phyloP scores from a whole-genome alignment of 1,140 invertebrate genomes.

The Mercenaria mercenaria region DNA sequence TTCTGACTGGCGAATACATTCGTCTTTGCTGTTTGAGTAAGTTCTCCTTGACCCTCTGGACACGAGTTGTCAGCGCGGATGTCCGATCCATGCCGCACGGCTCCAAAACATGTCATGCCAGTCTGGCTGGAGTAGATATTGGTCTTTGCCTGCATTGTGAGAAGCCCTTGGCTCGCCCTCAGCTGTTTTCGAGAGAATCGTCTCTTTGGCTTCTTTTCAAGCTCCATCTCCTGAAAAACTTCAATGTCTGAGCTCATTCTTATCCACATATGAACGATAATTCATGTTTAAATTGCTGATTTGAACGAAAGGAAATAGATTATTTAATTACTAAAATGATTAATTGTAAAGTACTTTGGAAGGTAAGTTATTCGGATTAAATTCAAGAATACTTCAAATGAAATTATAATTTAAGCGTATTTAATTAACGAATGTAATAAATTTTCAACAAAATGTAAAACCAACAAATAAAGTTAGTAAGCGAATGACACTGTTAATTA shows the following conservation, averaged over 20 bases:
- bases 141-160: constrained; percentile 96
- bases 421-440: too few relatives aligned
- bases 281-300: not conserved
- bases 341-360: too few relatives aligned
- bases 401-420: too few relatives aligned
- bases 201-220: constrained; percentile 28
- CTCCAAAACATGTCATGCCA: constrained; percentile 78
- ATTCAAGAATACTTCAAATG: too few relatives aligned
- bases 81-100: constrained; percentile 79
- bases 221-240: constrained; percentile 36
- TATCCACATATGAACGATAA: not conserved
- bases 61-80: constrained; percentile 51
- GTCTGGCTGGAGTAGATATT: constrained; percentile 90
- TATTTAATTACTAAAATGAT: too few relatives aligned
- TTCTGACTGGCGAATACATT: constrained; percentile 49
- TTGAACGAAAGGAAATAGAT: too few relatives aligned
- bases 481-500: too few relatives aligned
- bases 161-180: constrained; percentile 90
- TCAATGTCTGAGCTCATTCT: not conserved
- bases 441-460: too few relatives aligned
- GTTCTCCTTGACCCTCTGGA: constrained; percentile 34
- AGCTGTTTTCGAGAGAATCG: constrained; percentile 50
- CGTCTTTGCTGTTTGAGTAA: constrained; percentile 42
- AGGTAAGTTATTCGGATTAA: too few relatives aligned
- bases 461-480: too few relatives aligned